These are phyloP conservation scores for Eupithecia tripunctaria DNA, from an alignment of 2,888 invertebrate genomes.

Conservation along the genomic window DNA sequence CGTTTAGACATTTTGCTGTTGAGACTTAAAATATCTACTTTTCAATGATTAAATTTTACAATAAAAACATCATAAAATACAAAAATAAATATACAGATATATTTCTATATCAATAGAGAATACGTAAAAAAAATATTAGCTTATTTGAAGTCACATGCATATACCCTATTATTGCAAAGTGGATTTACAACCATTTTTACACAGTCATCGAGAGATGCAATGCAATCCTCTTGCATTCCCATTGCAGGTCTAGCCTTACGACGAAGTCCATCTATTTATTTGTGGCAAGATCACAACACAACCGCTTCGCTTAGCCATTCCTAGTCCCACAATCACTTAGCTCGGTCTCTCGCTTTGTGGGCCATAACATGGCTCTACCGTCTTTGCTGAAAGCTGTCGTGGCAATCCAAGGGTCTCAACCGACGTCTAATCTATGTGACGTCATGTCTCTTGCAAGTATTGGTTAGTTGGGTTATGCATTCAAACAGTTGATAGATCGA, in stretches of 20 bases:
- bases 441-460: constrained; percentile 8
- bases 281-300: neutral
- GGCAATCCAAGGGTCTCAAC: constrained; percentile 3
- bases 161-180: no score
- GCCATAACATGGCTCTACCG: constrained; percentile 3
- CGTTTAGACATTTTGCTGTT: no score
- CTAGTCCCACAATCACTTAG: constrained; percentile 10
- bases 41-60: no score
- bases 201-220: neutral
- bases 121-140: no score
- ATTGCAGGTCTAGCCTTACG: neutral
- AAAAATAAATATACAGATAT: no score
- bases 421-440: constrained; percentile 36
- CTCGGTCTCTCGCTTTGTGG: constrained; percentile 1
- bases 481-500: neutral
- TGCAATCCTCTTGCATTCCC: neutral
- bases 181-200: no score
- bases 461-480: neutral
- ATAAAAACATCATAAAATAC: no score
- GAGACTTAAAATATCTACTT: no score
- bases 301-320: constrained; percentile 1
- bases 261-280: neutral
- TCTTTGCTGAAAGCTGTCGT: constrained; percentile 14
- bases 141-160: no score
- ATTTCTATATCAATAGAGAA: no score